Evolutionary conservation across 2,113 vertebrate species (phyloP), one percentile per base, ranked within the genome.

Genomic region (Hymenochirus boettgeri): DNA sequence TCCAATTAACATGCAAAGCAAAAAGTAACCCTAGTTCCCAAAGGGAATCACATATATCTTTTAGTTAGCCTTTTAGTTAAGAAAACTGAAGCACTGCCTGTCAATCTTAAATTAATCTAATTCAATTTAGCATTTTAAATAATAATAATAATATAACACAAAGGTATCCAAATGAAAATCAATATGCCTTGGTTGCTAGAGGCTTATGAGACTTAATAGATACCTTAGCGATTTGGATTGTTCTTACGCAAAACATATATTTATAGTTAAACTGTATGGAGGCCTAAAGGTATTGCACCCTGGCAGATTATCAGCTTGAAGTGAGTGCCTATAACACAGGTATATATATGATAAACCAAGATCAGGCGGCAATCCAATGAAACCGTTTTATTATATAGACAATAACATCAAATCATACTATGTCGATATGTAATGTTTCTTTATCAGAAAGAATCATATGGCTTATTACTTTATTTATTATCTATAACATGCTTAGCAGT

Each of bases 221-320:
- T 2, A 73, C 75, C 81, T 74, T 15, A 13, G 9, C 12, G 37
- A 39, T 39, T 12, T 15, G 6, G 7, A 42, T 42, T n/a, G n/a
- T n/a, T n/a, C 17, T n/a, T 15, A 4, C 6, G 2, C 15, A 5
- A 15, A 4, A 39, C 4, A 2, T 39, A 15, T 79, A 19, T 29
- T 21, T 26, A 26, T 53, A 25, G 84, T 82, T 22, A 50, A 48
- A 35, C n/a, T n/a, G n/a, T n/a, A n/a, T n/a, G n/a, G n/a, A n/a
- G n/a, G n/a, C n/a, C n/a, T n/a, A n/a, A n/a, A n/a, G n/a, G n/a
- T n/a, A n/a, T n/a, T n/a, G n/a, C n/a, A n/a, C n/a, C n/a, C n/a
- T n/a, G n/a, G n/a, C n/a, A n/a, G n/a, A n/a, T n/a, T n/a, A n/a
- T n/a, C n/a, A n/a, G n/a, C n/a, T n/a, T n/a, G n/a, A n/a, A n/a